phyloP scores from a whole-genome alignment of 2,888 invertebrate genomes.

The Macrosoma leucophasiata region DNA sequence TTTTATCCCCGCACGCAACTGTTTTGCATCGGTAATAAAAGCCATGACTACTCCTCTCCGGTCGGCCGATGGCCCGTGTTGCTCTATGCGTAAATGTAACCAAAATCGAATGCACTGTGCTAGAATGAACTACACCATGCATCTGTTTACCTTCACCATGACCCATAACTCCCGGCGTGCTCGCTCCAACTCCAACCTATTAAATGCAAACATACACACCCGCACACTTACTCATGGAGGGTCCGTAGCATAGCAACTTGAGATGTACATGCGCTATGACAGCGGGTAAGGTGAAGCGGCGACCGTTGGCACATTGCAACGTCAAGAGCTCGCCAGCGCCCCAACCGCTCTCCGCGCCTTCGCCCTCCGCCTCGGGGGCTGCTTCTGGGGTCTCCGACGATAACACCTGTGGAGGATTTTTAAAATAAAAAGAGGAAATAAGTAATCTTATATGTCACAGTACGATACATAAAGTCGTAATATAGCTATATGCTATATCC shows the following conservation, averaged over 20 bases:
- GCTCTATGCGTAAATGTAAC: too few relatives aligned
- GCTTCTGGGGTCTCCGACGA: slow-evolving; percentile 75
- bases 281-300: slow-evolving; percentile 83
- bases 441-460: too few relatives aligned
- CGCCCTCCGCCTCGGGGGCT: slow-evolving; percentile 54
- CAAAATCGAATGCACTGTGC: too few relatives aligned
- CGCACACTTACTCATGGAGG: slow-evolving; percentile 49
- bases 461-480: too few relatives aligned
- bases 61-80: too few relatives aligned
- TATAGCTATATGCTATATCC: too few relatives aligned
- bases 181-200: neutral
- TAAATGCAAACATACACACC: neutral
- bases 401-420: slow-evolving; percentile 51
- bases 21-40: too few relatives aligned
- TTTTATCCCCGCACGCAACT: too few relatives aligned
- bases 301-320: slow-evolving; percentile 85
- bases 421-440: too few relatives aligned
- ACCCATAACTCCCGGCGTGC: neutral
- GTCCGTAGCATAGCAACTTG: slow-evolving; percentile 63
- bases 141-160: too few relatives aligned
- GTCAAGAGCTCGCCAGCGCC: slow-evolving; percentile 81
- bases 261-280: slow-evolving; percentile 75
- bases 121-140: too few relatives aligned
- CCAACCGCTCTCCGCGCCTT: slow-evolving; percentile 38
- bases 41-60: too few relatives aligned